Evolutionary conservation across 2,888 invertebrate genomes (phyloP), one percentile per base, ranked within the genome.

Genomic region (Nesidiocoris tenuis): DNA sequence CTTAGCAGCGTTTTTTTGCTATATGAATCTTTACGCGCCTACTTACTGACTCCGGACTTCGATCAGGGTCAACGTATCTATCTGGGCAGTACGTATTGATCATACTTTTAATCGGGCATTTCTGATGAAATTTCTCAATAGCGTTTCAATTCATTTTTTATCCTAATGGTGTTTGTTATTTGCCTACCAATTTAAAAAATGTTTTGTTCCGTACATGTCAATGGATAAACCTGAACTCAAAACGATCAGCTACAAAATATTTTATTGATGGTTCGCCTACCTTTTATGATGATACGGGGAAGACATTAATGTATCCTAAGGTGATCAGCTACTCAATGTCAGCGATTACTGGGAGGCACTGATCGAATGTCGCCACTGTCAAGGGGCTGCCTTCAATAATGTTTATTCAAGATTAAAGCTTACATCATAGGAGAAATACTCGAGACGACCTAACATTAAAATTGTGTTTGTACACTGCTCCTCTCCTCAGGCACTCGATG

Each of bases 401-500:
- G 72, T 72, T 72, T 72, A 21, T 21, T 39, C 72, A 54, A 72
- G 72, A 72, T 72, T n/a, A 72, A 54, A 24, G 54, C 24, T 61
- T 22, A 72, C 56, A 61, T 63, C 63, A 17, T 72, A 21, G 72
- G 72, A n/a, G n/a, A n/a, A 72, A 72, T 72, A 59, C n/a, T 59
- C 59, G 7, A 39, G 39, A 7, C 39, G 39, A 39, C n/a, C 12
- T 54, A 54, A 54, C 54, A 54, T 12, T 12, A 54, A 54, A 54
- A 25, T 25, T 3, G 5, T 39, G 18, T 39, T 65, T 65, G 65
- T 12, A 65, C n/a, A 25, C n/a, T n/a, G n/a, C n/a, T n/a, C n/a
- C n/a, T n/a, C n/a, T n/a, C n/a, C n/a, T n/a, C n/a, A n/a, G n/a
- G n/a, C n/a, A n/a, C n/a, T n/a, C n/a, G n/a, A n/a, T n/a, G n/a